Base-by-base conservation (phyloP, 1,140 invertebrate genomes). In the Heterodera schachtii region DNA sequence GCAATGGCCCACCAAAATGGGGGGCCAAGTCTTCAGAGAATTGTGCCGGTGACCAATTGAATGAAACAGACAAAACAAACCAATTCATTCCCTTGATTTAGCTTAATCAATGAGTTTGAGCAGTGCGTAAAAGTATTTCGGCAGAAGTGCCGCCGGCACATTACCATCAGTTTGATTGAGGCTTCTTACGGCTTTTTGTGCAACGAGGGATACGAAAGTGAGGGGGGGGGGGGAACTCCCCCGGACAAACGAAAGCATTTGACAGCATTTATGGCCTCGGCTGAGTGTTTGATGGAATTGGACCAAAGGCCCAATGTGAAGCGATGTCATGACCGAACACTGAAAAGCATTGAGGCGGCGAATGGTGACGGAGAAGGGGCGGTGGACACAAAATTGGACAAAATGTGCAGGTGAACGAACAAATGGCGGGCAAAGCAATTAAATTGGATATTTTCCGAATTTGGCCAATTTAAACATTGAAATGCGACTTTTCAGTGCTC, bases 141-240 rank as follows among this genome's bases (percentile, higher is more conserved):
- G 43, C 66, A 74, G 41, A 81, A 78, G 43, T 89, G 88, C 74
- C 81, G 78, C 19, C 81, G 86, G 44, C 88, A 89, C 75, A 90
- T 89, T n/a, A 89, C 88, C 8, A 89, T 89, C 69, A 87, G 82
- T 43, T 74, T 89, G 2, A 89, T 89, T 46, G 89, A 90, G 46
- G 83, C 86, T 41, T 88, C 86, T 67, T 89, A 89, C 83, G 88
- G 88, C 11, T 89, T 82, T 81, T 79, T 89, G 46, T 89, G 88
- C 73, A 90, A 89, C 75, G 89, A 90, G 21, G 88, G 88, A 66
- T 89, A 89, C 78, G 82, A 89, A 43, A 90, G 88, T 89, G 67
- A 71, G 69, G 41, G 7, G 9, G 21, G 84, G 88, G 83, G 64
- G 70, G 57, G 57, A 60, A 52, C 19, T 31, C 43, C 7, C 3